phyloP scores from a whole-genome alignment of 2,113 vertebrate species.

The Atrichornis clamosus region DNA sequence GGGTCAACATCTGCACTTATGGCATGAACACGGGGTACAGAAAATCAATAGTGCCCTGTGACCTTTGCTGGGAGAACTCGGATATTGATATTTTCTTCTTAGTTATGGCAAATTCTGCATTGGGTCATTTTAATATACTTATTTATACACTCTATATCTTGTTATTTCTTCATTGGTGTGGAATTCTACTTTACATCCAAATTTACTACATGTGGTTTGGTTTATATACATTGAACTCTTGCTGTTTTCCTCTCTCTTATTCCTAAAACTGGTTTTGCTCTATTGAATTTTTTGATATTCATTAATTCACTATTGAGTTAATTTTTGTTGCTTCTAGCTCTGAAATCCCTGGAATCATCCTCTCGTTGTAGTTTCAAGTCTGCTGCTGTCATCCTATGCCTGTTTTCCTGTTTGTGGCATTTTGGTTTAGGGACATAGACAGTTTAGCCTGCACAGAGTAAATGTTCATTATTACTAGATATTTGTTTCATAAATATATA shows the following conservation, averaged over 20 bases:
- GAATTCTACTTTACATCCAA: background rate
- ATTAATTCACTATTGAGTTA: background rate
- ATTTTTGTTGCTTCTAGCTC: background rate
- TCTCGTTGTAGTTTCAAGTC: background rate
- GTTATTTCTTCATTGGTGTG: background rate
- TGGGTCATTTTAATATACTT: background rate
- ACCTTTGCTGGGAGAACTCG: background rate
- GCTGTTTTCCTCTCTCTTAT: background rate
- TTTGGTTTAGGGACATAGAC: background rate
- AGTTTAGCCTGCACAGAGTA: background rate
- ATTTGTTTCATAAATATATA: background rate
- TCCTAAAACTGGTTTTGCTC: background rate
- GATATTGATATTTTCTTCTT: background rate
- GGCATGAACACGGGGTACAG: background rate
- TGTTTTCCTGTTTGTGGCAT: background rate
- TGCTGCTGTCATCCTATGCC: background rate
- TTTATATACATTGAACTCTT: background rate
- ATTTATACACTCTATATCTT: background rate
- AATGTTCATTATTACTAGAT: background rate
- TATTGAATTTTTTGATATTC: background rate
- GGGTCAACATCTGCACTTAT: background rate
- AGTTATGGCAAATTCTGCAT: background rate
- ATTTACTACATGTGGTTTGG: background rate
- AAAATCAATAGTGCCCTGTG: background rate
- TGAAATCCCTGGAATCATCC: background rate